Base-by-base conservation (phyloP, 2,113 vertebrate species). In the Silurus glanis region DNA sequence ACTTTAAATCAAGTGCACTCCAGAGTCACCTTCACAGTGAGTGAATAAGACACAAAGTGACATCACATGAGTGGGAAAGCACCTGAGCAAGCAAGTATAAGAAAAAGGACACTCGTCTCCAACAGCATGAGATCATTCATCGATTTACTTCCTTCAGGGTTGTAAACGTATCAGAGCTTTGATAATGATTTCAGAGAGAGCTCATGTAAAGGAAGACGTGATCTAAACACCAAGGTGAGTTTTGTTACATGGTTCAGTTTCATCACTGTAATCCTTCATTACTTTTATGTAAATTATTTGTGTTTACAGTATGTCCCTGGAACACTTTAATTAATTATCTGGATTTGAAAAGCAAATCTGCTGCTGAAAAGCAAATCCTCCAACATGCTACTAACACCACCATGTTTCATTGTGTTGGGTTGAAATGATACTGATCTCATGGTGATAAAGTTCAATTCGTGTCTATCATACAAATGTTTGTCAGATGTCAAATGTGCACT, bases 401-500 rank as follows among this genome's bases (percentile, higher is more conserved):
- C 25, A 12, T 59, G 28, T 21, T 19, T 45, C 4, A 45, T 0
- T 61, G 14, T 9, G 14, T 80, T 3, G 45, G 12, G 19, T 61
- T 28, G 61, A 23, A 5, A 17, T 6, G 56, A 80, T 59, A 21
- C n/a, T 37, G 37, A 47, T 61, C 17, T 61, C 28, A 80, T 2
- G 9, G 56, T 61, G 28, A 7, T 21, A 80, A 61, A 0, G 13
- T 61, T 78, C 25, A 0, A 13, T 56, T 56, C 6, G 7, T 55
- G n/a, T 55, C 23, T 56, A 25, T 56, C 21, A 80, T 23, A 23
- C 17, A 47, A 21, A 47, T 61, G 19, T 47, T 9, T 61, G 6
- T 59, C 37, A 19, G 25, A 37, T 3, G 16, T 19, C 13, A 78
- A 74, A 28, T 47, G 61, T 59, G 74, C 92, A 98, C 98, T 99